phyloP scores from a whole-genome alignment of 2,113 vertebrate genomes.

The Boleophthalmus pectinirostris region DNA sequence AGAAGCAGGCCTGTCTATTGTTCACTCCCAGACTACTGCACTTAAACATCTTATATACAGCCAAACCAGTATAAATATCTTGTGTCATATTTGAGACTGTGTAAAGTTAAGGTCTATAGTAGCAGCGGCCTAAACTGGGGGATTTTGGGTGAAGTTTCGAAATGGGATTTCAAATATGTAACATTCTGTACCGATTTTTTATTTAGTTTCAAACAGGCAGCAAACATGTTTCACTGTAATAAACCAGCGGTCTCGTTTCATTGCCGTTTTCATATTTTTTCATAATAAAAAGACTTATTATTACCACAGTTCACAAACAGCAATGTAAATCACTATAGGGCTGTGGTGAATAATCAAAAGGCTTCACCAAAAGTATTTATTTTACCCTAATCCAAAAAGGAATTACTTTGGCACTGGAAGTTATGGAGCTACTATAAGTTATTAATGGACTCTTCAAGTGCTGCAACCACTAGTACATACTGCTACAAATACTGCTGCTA shows the following conservation, averaged over 20 bases:
- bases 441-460: too few relatives aligned
- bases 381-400: not conserved
- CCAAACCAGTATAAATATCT: conserved; percentile 37
- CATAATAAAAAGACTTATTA: conserved; percentile 21
- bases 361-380: not conserved
- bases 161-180: conserved; percentile 6
- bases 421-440: not conserved
- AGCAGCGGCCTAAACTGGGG: conserved; percentile 1
- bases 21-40: conserved; percentile 6
- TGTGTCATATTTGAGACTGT: conserved; percentile 37
- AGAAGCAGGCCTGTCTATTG: conserved; percentile 5
- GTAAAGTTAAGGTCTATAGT: conserved; percentile 19
- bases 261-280: conserved; percentile 24
- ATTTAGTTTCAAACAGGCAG: conserved; percentile 31
- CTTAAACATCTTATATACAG: conserved; percentile 9
- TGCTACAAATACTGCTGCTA: too few relatives aligned
- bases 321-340: not conserved
- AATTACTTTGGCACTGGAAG: not conserved
- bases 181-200: conserved; percentile 6
- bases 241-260: conserved; percentile 31
- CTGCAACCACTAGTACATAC: too few relatives aligned
- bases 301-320: conserved; percentile 15
- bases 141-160: conserved; percentile 10
- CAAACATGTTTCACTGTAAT: conserved; percentile 27
- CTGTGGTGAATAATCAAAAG: conserved; percentile 3